phyloP scores from a whole-genome alignment of 2,888 invertebrate species.

The Phalangium opilio region DNA sequence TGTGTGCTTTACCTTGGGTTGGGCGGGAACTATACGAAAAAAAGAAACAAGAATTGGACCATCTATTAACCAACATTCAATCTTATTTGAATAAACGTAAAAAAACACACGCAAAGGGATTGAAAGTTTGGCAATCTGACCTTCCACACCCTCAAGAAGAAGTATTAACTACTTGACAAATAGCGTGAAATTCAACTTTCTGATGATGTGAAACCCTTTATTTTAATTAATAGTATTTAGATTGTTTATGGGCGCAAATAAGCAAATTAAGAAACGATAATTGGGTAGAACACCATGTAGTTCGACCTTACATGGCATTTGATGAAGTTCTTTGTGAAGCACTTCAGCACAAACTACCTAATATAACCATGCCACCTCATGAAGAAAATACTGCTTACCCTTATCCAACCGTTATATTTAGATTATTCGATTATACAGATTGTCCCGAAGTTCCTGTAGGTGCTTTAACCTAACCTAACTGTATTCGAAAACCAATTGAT shows the following conservation, averaged over 20 bases:
- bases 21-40: conserved; percentile 91
- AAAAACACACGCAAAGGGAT: conserved; percentile 80
- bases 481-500: too few species aligned
- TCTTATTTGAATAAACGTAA: conserved; percentile 74
- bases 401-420: conserved; percentile 83
- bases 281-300: conserved; percentile 94
- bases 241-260: conserved; percentile 90
- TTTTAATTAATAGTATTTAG: conserved; percentile 51
- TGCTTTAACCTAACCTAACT: too few species aligned
- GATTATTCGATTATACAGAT: conserved; percentile 94
- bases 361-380: conserved; percentile 81
- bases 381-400: conserved; percentile 80
- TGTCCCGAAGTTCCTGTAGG: conserved; percentile 54
- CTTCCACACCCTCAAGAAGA: conserved; percentile 87
- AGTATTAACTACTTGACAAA: conserved; percentile 28
- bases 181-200: not conserved
- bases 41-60: conserved; percentile 81
- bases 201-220: too few species aligned
- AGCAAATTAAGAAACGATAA: conserved; percentile 79
- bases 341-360: conserved; percentile 82
- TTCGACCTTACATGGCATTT: conserved; percentile 86
- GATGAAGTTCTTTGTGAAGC: conserved; percentile 91
- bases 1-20: conserved; percentile 89
- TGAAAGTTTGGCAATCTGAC: conserved; percentile 88
- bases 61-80: conserved; percentile 75